Evolutionary conservation across 2,888 invertebrate species (phyloP), one percentile per base, ranked within the genome.

Genomic region (Gymnoscelis rufifasciata): DNA sequence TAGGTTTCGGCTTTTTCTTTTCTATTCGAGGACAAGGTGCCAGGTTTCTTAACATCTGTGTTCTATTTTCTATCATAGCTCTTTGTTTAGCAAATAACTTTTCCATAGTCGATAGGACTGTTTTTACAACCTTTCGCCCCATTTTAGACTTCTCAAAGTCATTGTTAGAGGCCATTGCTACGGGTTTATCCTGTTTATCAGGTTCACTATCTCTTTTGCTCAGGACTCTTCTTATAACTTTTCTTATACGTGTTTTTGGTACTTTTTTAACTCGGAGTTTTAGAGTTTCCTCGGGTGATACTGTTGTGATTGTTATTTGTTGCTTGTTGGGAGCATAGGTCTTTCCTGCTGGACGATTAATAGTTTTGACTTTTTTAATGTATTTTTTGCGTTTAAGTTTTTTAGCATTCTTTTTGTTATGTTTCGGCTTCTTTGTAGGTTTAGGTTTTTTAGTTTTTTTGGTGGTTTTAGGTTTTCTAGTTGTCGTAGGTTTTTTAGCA

Each of bases 191-290:
- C n/a, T 15, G 14, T 3, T 11, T 7, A 3, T 19, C 15, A 10
- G 35, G 35, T 7, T 10, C 19, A 11, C 19, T 35, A 19, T 35
- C 35, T 19, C 35, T 15, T 35, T 35, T 35, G 19, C 35, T 35
- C 7, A 37, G 24, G 8, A 37, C 7, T 37, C 37, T 13, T 4
- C 12, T 11, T n/a, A 37, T 4, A n/a, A 37, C 13, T 13, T 26
- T 26, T 26, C 23, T 37, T 12, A 37, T 37, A 24, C 24, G 26
- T 12, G 37, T 37, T 24, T 37, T 13, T 26, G 26, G 10, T 37
- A 10, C 8, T 8, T 19, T 11, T 11, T 19, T 10, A 10, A 7
- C 7, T 19, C 3, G 7, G 19, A 8, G 7, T 35, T 5, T 35
- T 10, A 19, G 19, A 11, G 7, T 19, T 19, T 19, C 19, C 5